Percentiles rank a stretch among this genome's conserved stretches.
These are phyloP conservation scores for Tenthredo mesomela DNA, from an alignment of 2,888 invertebrate genomes.

Conservation along the genomic window DNA sequence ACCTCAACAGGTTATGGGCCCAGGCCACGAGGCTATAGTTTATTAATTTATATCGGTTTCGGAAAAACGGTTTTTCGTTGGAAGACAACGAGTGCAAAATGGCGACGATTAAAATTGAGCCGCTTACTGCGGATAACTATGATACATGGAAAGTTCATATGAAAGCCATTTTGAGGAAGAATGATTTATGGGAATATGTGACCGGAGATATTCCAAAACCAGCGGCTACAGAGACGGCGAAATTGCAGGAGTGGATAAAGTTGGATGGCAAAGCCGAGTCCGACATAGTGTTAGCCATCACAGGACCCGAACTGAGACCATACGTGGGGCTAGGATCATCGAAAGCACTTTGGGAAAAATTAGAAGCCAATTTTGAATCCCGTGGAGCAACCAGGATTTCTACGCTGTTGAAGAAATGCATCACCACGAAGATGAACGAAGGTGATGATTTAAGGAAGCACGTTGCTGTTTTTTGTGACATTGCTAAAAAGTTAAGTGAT, in stretches of 20 bases:
- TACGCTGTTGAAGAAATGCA: slow-evolving; percentile 53
- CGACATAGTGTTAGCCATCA: slow-evolving; percentile 57
- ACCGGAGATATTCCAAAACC: slow-evolving; percentile 51
- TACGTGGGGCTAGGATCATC: slow-evolving; percentile 52
- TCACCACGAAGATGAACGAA: slow-evolving; percentile 54
- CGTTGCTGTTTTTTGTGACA: slow-evolving; percentile 50
- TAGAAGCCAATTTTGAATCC: slow-evolving; percentile 53
- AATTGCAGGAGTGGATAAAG: slow-evolving; percentile 46
- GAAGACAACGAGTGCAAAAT: slow-evolving; percentile 46
- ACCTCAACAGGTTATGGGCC: neutral
- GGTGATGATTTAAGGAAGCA: slow-evolving; percentile 56
- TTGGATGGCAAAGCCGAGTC: slow-evolving; percentile 56
- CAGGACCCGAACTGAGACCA: slow-evolving; percentile 53
- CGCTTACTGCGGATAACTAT: slow-evolving; percentile 51
- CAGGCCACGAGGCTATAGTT: neutral
- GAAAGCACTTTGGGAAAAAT: slow-evolving; percentile 56
- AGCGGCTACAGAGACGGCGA: neutral
- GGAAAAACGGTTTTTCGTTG: slow-evolving; percentile 22
- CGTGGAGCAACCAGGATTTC: slow-evolving; percentile 57
- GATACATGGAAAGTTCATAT: slow-evolving; percentile 59
- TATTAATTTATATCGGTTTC: neutral
- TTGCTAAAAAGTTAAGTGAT: slow-evolving; percentile 55
- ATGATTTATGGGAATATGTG: slow-evolving; percentile 58
- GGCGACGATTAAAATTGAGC: slow-evolving; percentile 15
- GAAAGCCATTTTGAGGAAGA: slow-evolving; percentile 58